These are phyloP conservation scores for Catostomus latipinnis DNA, from an alignment of 2,797 vertebrate genomes.

Conservation along the genomic window DNA sequence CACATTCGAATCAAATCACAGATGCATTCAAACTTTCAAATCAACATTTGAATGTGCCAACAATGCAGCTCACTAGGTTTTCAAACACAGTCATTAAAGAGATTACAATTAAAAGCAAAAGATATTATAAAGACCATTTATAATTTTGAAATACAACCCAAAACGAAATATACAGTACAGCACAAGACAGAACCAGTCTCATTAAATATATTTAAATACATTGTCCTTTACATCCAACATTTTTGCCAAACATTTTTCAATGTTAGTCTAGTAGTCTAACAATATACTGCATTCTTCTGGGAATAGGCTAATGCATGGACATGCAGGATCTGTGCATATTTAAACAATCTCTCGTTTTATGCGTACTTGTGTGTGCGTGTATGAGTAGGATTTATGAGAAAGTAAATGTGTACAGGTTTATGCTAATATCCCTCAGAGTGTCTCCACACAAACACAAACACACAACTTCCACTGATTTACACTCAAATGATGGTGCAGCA, in stretches of 20 bases:
- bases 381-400: slow-evolving; percentile 20
- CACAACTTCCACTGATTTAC: slow-evolving; percentile 38
- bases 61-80: no score
- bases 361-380: slow-evolving; percentile 1
- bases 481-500: slow-evolving; percentile 44
- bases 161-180: background rate
- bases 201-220: no score
- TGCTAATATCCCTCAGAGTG: slow-evolving; percentile 21
- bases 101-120: no score
- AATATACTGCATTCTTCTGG: slow-evolving; percentile 19
- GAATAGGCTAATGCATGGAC: background rate
- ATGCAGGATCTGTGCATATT: slow-evolving; percentile 14
- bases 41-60: no score
- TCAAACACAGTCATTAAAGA: no score
- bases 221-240: slow-evolving; percentile 6
- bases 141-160: no score
- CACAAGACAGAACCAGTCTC: background rate
- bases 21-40: no score
- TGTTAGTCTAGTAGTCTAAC: background rate
- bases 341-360: background rate
- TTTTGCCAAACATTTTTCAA: slow-evolving; percentile 8
- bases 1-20: no score
- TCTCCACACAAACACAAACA: background rate
- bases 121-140: no score
- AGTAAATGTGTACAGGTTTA: slow-evolving; percentile 30